These are phyloP conservation scores for Uloborus plumipes DNA, from an alignment of 2,888 invertebrate genomes.

Conservation along the genomic window DNA sequence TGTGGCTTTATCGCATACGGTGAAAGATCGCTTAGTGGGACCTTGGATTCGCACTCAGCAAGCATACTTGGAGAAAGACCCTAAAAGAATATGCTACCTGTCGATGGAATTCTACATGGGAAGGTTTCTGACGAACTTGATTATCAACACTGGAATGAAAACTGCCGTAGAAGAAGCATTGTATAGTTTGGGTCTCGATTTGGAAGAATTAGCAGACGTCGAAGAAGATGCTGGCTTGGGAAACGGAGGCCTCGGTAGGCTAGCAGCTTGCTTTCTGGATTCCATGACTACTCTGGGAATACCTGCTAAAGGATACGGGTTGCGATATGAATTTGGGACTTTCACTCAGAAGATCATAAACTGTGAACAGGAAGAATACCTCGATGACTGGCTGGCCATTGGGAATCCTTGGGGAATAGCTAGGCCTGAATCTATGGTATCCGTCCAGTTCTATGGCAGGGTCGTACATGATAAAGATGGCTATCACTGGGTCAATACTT, in stretches of 20 bases:
- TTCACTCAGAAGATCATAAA: constrained; percentile 96
- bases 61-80: constrained; percentile 98
- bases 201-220: constrained; percentile 96
- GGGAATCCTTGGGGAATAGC: constrained; percentile 99
- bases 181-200: constrained; percentile 96
- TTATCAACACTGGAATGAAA: constrained; percentile 99
- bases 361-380: constrained; percentile 96
- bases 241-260: constrained; percentile 96
- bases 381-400: constrained; percentile 98
- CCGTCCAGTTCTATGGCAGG: constrained; percentile 95
- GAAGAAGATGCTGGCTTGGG: constrained; percentile 99
- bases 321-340: constrained; percentile 99
- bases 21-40: constrained; percentile 96
- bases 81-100: constrained; percentile 98
- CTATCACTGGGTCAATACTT: constrained; percentile 94
- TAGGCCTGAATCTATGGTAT: constrained; percentile 97
- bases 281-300: constrained; percentile 98
- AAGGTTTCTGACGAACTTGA: constrained; percentile 95
- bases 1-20: constrained; percentile 96
- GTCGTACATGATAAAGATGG: constrained; percentile 89
- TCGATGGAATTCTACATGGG: constrained; percentile 99
- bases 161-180: constrained; percentile 97
- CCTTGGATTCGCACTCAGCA: constrained; percentile 99
- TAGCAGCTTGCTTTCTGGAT: constrained; percentile 98
- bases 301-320: constrained; percentile 98